phyloP scores from a whole-genome alignment of 37 sponge, comb jelly and placozoan species.

The Haliclona indistincta region DNA sequence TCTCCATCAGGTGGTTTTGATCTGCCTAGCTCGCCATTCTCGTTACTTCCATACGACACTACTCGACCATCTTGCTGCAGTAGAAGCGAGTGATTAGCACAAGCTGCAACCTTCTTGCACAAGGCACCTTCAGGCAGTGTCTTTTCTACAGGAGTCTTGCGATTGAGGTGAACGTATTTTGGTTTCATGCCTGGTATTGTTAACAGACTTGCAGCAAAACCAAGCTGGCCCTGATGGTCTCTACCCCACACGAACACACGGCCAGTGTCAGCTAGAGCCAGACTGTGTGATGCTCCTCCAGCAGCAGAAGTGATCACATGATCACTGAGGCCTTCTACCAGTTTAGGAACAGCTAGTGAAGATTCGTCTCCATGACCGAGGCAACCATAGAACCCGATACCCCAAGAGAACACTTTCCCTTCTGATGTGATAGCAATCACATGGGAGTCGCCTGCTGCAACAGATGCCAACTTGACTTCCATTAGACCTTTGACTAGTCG shows the following conservation, averaged over 20 bases:
- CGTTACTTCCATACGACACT: constrained; percentile 69
- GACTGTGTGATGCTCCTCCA: constrained; percentile 68
- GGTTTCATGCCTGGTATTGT: not conserved
- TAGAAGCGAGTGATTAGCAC: constrained; percentile 53
- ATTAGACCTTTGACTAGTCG: constrained; percentile 20
- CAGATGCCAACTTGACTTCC: constrained; percentile 22
- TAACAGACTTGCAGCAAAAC: constrained; percentile 14
- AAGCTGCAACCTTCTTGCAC: constrained; percentile 29
- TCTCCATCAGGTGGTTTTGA: constrained; percentile 5
- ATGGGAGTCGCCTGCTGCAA: constrained; percentile 68
- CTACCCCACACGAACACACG: constrained; percentile 67
- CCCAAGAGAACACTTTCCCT: constrained; percentile 63
- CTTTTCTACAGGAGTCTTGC: constrained; percentile 34
- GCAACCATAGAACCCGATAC: constrained; percentile 64
- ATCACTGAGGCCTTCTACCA: constrained; percentile 44
- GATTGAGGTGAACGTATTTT: constrained; percentile 46
- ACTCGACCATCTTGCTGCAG: constrained; percentile 32
- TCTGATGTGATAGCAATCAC: constrained; percentile 40
- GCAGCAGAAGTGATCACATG: constrained; percentile 26
- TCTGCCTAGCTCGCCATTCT: constrained; percentile 65
- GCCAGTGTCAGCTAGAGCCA: constrained; percentile 48
- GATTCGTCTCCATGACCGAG: constrained; percentile 64
- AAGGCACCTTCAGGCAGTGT: not conserved
- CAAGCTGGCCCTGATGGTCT: constrained; percentile 65
- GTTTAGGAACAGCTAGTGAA: constrained; percentile 39